Base-by-base conservation (phyloP, 2,113 vertebrate species). In the Rhipidura dahli region DNA sequence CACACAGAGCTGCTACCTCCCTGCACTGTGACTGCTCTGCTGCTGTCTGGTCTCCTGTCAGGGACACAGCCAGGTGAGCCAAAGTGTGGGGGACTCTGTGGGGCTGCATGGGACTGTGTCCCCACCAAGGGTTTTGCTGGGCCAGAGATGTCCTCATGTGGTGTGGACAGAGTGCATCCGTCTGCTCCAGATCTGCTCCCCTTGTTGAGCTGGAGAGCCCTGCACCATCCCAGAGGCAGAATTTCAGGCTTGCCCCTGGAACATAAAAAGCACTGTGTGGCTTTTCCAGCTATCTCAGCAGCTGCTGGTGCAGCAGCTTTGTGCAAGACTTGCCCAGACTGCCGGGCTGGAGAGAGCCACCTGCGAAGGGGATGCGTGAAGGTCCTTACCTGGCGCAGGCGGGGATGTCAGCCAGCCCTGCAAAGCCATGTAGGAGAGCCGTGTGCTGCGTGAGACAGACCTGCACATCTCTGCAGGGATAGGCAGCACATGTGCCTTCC, bases 311-410 rank as follows among this genome's bases (percentile, higher is more conserved):
- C 10, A 20, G 50, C 1, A 6, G 64, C 37, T 77, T 31, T 11
- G 5, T 24, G 39, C 51, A 35, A 39, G 0, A 6, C 60, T 40
- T 54, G 24, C 19, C 19, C 40, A 45, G 42, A n/a, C 51, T 44
- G 27, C 18, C 0, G 0, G 54, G 40, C 30, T 63, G 27, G 45
- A 73, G 37, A 61, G 49, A 80, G 51, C 23, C 3, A 20, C 23
- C 11, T 9, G 9, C 2, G 6, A n/a, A 60, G 80, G 21, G 18
- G 56, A 26, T 3, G 2, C 2, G 0, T 8, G 50, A 45, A 0
- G 2, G 19, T 14, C 47, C 1, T 4, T 6, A 28, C 26, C 1
- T 1, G 37, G 24, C 0, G 1, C 47, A 45, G 39, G 13, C 0
- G 0, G 39, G n/a, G 31, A 19, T 3, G 21, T 15, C 68, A 65